Evolutionary conservation across 2,113 vertebrate species (phyloP), one percentile per base, ranked within the genome.

Genomic region (Odobenus rosmarus): DNA sequence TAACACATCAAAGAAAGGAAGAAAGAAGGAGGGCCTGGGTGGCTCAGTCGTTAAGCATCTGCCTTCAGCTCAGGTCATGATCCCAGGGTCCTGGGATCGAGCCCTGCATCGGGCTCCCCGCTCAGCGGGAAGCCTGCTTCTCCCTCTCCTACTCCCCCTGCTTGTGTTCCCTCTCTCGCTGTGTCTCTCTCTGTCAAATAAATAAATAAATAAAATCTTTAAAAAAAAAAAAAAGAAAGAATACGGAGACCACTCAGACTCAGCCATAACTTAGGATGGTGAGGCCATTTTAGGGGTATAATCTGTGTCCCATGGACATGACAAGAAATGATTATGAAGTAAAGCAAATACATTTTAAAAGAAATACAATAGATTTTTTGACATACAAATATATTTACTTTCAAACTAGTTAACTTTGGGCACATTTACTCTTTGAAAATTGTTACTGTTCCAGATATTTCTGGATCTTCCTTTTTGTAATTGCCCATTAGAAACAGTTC

Each of bases 351-450:
- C 0, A 3, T 86, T 86, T 72, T 64, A 86, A 90, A 90, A 84
- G 28, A 90, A 86, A 90, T 80, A 53, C 4, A 90, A 62, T 61
- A 67, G 36, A 69, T 39, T 74, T 39, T 57, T 69, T 90, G 23
- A 71, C n/a, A 94, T 64, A 81, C 31, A 91, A 51, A 84, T 93
- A 53, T 74, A 69, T 81, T 94, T 72, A 87, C 24, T 77, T 89
- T 90, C 51, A 84, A 89, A 77, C 13, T 64, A 72, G 46, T 81
- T 72, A 61, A 14, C 74, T 62, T 81, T 87, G 92, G 55, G 55
- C 86, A 24, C 55, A 26, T 69, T 92, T 81, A 53, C 72, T 77
- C 49, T 83, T 81, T 83, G 76, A 88, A 96, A 96, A 90, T 67
- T 33, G n/a, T 85, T 93, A 49, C 72, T 84, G 5, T 46, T 67